These are phyloP conservation scores for Lepidocyrtinus sp. DNA, from an alignment of 2,888 invertebrate species.

Conservation along the genomic window DNA sequence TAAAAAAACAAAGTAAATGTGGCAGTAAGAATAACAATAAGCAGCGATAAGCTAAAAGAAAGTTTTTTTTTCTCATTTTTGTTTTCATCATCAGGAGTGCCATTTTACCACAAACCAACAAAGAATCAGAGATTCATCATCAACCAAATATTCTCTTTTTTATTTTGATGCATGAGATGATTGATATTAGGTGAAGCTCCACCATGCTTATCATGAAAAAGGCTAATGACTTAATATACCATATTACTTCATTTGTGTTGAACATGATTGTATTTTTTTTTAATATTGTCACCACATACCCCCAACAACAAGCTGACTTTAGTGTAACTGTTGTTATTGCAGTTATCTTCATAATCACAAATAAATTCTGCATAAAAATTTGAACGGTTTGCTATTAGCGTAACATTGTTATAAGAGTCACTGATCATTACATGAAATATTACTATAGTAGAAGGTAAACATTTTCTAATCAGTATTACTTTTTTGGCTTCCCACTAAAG, in stretches of 20 bases:
- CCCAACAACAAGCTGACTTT: too few species aligned
- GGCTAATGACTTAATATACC: conserved; percentile 3
- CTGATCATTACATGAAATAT: too few species aligned
- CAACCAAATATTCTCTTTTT: neutral
- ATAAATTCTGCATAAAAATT: too few species aligned
- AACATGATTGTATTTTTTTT: too few species aligned
- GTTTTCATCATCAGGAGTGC: neutral
- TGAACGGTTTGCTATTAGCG: too few species aligned
- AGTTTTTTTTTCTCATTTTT: conserved; percentile 2
- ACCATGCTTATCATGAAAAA: neutral
- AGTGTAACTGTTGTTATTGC: too few species aligned
- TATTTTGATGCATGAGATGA: neutral
- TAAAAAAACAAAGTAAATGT: neutral
- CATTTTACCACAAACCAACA: neutral
- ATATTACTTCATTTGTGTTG: conserved; percentile 5
- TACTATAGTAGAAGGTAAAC: too few species aligned
- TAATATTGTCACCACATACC: too few species aligned
- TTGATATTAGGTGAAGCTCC: neutral
- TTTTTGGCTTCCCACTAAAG: too few species aligned
- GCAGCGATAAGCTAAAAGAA: conserved; percentile 1
- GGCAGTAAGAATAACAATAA: neutral
- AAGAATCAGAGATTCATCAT: neutral
- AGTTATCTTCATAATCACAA: too few species aligned
- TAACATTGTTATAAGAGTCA: too few species aligned
- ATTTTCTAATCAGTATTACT: too few species aligned